Base-by-base conservation (phyloP, 2,113 vertebrate genomes). In the Tyto alba region DNA sequence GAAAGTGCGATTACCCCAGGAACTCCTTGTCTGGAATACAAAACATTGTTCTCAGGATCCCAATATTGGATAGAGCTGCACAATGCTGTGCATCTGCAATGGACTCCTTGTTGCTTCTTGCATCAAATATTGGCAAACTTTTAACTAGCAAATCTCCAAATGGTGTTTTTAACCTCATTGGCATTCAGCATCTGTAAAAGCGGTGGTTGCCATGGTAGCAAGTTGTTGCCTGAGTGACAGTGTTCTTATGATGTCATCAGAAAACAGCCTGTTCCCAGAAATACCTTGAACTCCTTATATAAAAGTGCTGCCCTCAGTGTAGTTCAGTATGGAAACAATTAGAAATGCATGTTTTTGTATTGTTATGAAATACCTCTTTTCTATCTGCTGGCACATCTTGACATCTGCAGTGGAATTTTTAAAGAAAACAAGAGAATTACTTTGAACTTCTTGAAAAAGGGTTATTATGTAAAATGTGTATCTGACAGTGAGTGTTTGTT, bases 271-370 rank as follows among this genome's bases (percentile, higher is more conserved):
- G 72, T 97, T 97, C 95, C 50, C 60, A 64, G 74, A 85, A 97
- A 93, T 76, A 95, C 97, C 97, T 97, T 97, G 97, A 97, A 97
- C 97, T 95, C 75, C 16, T 2, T 41, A 38, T 34, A 95, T 50
- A 88, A 78, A 75, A 97, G 83, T 91, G 67, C 55, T 95, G 87
- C 59, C 93, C 96, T 88, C 8, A 4, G 16, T 88, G 68, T 88
- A 89, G 77, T 95, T 95, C 83, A 89, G 77, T 62, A 68, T 27
- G 59, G 80, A 83, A 96, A 88, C 88, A 97, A 96, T 93, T 93
- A 95, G 83, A 80, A 96, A 90, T 72, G 75, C 87, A 73, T 74
- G 73, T 40, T 79, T 96, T 93, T 78, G 20, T 89, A 56, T 32
- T 0, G 23, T 88, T 95, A 77, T 77, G 88, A 95, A 97, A 95